Conservation (phyloP, 1,140 invertebrate genomes). For the Bombus difficillimus region DNA sequence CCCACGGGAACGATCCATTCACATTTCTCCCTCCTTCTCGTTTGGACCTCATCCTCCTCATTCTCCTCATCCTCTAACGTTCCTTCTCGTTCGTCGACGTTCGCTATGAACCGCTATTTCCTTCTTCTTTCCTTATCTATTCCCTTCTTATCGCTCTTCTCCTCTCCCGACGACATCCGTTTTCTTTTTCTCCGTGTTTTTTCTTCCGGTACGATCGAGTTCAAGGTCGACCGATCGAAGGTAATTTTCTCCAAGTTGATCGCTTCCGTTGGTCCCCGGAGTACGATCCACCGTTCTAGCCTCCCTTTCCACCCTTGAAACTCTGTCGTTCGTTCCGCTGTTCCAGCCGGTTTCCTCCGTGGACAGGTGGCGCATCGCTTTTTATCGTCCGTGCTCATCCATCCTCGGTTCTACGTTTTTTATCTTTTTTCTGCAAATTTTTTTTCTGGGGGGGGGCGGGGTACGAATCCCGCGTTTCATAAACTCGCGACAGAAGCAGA, state of each 20-base stretch:
- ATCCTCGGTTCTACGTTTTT: neutral
- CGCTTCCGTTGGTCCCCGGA: slow-evolving; percentile 53
- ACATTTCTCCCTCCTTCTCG: slow-evolving; percentile 28
- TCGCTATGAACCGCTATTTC: neutral
- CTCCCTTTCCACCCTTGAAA: neutral
- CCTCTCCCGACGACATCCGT: neutral
- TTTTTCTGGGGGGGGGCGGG: neutral
- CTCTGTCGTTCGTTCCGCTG: neutral
- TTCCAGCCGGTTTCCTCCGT: neutral
- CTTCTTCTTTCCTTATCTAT: slow-evolving; percentile 11
- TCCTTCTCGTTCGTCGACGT: neutral
- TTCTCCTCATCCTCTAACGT: neutral
- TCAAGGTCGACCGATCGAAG: slow-evolving; percentile 67
- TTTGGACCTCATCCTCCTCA: no score
- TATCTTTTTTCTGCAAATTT: neutral
- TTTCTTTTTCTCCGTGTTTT: neutral
- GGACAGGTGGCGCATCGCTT: neutral
- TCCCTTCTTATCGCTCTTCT: neutral
- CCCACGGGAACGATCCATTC: slow-evolving; percentile 66
- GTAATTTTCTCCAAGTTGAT: slow-evolving; percentile 64
- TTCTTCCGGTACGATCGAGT: slow-evolving; percentile 48
- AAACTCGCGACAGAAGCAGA: slow-evolving; percentile 35
- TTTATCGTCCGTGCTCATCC: slow-evolving; percentile 14
- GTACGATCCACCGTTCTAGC: slow-evolving; percentile 43
- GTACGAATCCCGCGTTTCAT: neutral